Base-by-base conservation (phyloP, 1,140 invertebrate species). In the Apis cerana region DNA sequence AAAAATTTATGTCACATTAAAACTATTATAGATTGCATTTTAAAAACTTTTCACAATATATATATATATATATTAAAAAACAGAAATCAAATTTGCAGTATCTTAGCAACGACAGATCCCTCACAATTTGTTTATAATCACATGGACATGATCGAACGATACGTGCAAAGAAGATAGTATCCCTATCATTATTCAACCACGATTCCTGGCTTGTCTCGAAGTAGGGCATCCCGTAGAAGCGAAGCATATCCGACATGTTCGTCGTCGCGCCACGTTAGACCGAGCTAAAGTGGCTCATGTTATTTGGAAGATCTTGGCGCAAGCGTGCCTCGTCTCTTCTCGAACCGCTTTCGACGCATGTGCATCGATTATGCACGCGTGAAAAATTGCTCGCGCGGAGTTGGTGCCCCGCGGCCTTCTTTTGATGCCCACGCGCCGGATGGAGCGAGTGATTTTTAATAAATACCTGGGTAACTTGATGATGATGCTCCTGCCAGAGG, bases 291-390 rank as follows among this genome's bases (percentile, higher is more conserved):
- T 75, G 82, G 85, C 75, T 82, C 76, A 54, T 52, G 78, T 58
- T 86, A 84, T 84, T 84, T 86, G 72, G 82, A 86, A 80, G 83
- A 84, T 70, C 23, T 54, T 33, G 80, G 79, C 84, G 84, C 80
- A 82, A 85, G 80, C 83, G 80, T 82, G 72, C 62, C 23, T 2
- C 15, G 78, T 54, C 78, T 70, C 62, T 59, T 9, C 33, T 21
- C 15, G 0, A n/a, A 21, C 58, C 59, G 50, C 56, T 61, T 5
- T 75, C 80, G 58, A 82, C 75, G 74, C 75, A 72, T 78, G 74
- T 77, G 80, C 80, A 83, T 85, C 58, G 65, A 83, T 81, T 67
- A 83, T 76, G 71, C 2, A 54, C 62, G 61, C 68, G 56, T 59
- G 77, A 71, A 70, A 78, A 82, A 70, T 67, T 23, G 33, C 43